These are phyloP conservation scores for Trilocha varians DNA, from an alignment of 2,888 invertebrate species.

Conservation along the genomic window DNA sequence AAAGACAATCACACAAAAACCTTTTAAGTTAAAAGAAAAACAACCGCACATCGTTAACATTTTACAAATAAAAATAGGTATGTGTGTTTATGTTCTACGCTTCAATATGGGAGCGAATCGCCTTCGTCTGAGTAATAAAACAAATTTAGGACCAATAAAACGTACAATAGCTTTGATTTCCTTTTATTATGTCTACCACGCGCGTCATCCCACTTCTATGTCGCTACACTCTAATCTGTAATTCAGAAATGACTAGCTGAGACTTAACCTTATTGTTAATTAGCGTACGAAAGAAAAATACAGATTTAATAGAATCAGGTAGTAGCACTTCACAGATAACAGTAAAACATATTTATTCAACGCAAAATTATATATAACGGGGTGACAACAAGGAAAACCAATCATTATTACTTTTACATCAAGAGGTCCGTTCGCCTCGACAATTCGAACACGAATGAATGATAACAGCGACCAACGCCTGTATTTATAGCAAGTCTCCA, in stretches of 20 bases:
- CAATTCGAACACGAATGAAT: too few relatives aligned
- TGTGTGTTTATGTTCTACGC: slow-evolving; percentile 14
- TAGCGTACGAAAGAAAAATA: too few relatives aligned
- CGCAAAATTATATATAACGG: too few relatives aligned
- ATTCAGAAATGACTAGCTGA: background rate
- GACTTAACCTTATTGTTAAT: too few relatives aligned
- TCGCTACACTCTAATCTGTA: slow-evolving; percentile 6
- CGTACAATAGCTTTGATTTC: slow-evolving; percentile 47
- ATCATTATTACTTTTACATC: too few relatives aligned
- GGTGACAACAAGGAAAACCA: too few relatives aligned
- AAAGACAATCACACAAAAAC: background rate
- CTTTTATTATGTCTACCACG: slow-evolving; percentile 44
- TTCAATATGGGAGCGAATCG: slow-evolving; percentile 15
- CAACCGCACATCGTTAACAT: slow-evolving; percentile 5
- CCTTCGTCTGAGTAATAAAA: slow-evolving; percentile 33
- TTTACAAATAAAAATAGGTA: background rate
- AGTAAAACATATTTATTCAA: too few relatives aligned
- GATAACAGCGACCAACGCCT: too few relatives aligned
- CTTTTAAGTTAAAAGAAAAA: slow-evolving; percentile 5
- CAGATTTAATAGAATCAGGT: too few relatives aligned
- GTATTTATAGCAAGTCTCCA: too few relatives aligned
- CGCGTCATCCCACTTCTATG: slow-evolving; percentile 28
- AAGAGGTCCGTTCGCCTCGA: too few relatives aligned
- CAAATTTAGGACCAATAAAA: slow-evolving; percentile 51
- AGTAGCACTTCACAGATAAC: too few relatives aligned